A percentile compares a stretch with the other conserved stretches of the same genome.
Conservation (phyloP, 37 sponge, comb jelly and placozoan genomes). For the Tethya wilhelma region DNA sequence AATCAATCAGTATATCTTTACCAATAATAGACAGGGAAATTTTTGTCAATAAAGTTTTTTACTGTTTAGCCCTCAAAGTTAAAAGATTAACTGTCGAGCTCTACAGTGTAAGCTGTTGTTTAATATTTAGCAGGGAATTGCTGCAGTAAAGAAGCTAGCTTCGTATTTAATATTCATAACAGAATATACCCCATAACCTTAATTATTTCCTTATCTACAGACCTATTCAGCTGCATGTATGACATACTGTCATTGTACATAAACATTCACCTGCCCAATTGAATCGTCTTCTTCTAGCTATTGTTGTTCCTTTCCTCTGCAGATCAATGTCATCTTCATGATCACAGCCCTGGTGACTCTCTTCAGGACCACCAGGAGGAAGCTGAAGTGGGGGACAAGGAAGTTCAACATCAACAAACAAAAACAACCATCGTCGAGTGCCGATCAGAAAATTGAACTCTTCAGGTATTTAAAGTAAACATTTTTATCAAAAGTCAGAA, state of each 20-base stretch:
- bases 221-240: too few species aligned
- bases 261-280: too few species aligned
- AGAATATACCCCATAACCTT: too few species aligned
- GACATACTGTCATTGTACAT: neutral
- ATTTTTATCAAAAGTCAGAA: neutral
- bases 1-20: neutral
- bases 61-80: neutral
- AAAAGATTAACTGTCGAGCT: neutral
- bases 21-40: neutral
- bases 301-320: neutral
- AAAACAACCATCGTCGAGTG: neutral
- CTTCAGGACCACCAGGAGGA: neutral
- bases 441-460: neutral
- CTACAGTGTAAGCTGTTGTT: neutral
- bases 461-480: neutral
- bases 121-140: too few species aligned
- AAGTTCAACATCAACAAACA: neutral
- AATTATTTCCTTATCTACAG: too few species aligned
- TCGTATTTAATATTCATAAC: too few species aligned
- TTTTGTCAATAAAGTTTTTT: neutral
- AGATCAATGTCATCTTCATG: conserved; percentile 14
- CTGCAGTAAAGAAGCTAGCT: too few species aligned
- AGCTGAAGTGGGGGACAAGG: neutral
- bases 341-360: neutral
- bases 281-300: neutral